A percentile compares a stretch with the other conserved stretches of the same genome.
Conservation (phyloP, 2,113 vertebrate genomes). For the Panthera leo region DNA sequence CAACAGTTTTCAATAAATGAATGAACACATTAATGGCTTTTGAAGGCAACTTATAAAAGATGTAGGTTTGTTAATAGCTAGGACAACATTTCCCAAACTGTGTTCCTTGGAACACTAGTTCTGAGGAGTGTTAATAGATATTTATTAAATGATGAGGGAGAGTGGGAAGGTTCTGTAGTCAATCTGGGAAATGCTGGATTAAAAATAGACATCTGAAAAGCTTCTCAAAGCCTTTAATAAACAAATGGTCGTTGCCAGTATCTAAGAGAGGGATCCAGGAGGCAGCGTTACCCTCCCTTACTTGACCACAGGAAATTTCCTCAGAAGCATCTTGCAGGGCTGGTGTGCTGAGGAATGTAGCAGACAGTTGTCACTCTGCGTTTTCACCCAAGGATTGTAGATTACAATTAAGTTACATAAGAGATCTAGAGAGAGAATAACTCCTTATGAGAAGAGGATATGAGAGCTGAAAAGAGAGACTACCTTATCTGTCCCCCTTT, state of each 20-base stretch:
- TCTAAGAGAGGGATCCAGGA: not conserved
- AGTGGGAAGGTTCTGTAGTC: not conserved
- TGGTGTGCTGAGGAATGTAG: not conserved
- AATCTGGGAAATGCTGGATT: not conserved
- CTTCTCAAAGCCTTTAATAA: not conserved
- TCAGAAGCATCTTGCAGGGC: not conserved
- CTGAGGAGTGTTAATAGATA: not conserved
- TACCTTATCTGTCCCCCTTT: not conserved
- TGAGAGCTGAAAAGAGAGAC: not conserved
- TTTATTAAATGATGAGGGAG: not conserved
- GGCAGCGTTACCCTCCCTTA: not conserved
- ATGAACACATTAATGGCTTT: not conserved
- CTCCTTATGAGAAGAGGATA: not conserved
- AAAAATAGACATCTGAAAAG: not conserved
- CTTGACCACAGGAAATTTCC: not conserved
- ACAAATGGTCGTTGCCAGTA: not conserved
- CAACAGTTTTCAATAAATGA: not conserved
- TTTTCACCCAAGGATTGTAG: not conserved
- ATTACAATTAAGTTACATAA: not conserved
- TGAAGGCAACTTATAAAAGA: not conserved
- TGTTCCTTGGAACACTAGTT: not conserved
- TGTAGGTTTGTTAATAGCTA: not conserved
- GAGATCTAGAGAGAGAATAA: not conserved
- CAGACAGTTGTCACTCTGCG: not conserved
- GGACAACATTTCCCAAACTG: conserved; percentile 2